Base-by-base conservation (phyloP, 2,797 vertebrate genomes). In the Sebastes oblongus region DNA sequence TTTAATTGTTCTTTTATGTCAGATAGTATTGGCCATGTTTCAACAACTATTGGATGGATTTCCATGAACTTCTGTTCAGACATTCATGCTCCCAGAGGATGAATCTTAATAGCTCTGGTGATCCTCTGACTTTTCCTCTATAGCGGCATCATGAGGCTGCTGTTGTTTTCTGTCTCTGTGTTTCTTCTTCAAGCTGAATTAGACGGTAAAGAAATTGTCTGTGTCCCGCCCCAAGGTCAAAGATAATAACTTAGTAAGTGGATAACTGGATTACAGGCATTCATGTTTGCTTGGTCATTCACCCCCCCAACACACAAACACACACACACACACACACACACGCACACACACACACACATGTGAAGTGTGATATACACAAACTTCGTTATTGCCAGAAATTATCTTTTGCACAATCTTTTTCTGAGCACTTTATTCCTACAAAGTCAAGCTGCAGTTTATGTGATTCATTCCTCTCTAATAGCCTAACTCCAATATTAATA, bases 401-500 rank as follows among this genome's bases (percentile, higher is more conserved):
- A 83, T 81, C 22, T 70, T 46, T 59, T 66, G 54, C 27, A 68
- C 68, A 80, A 54, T 20, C 27, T 76, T n/a, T 4, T 55, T 32
- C 29, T 68, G 12, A 74, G 66, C 39, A 72, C 39, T 22, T 75
- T 72, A 67, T 72, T 78, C 34, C 58, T 11, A 4, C 56, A 60
- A 66, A 54, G 69, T 56, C 54, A 30, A 81, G 65, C 58, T 66
- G 69, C 73, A 50, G 75, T 81, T 64, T 72, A 36, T 55, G n/a
- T 83, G 62, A 86, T 87, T 85, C 77, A 85, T 84, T 84, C 50
- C 72, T 13, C 59, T 82, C 55, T 87, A 89, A 90, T 88, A 84
- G 85, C 69, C 79, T 54, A 62, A 75, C 66, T 84, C 81, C 42
- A 78, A 24, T 77, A 85, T 80, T 89, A 89, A 89, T 81, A 84